Conservation (phyloP, 2,888 invertebrate species). For the Drosophila yooni region DNA sequence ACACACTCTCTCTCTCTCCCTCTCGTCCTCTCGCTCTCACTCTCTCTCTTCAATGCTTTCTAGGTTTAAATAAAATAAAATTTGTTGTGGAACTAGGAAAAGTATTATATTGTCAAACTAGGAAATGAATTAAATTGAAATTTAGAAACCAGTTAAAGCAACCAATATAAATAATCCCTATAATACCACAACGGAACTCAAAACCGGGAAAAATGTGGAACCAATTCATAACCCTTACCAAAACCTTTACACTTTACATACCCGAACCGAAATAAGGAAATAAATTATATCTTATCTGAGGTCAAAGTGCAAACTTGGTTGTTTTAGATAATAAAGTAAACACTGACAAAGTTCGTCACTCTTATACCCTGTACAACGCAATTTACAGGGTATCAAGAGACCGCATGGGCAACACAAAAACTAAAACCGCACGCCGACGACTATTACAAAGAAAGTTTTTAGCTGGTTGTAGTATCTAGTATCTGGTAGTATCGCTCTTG, state of each 20-base stretch:
- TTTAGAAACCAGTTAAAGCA: neutral
- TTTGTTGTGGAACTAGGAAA: neutral
- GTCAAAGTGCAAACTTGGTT: no score
- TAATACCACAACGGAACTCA: neutral
- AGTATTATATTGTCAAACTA: no score
- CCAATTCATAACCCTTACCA: neutral
- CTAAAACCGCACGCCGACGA: slow-evolving; percentile 33
- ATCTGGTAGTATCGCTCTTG: slow-evolving; percentile 15
- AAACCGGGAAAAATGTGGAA: neutral
- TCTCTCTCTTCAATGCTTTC: neutral
- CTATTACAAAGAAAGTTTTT: slow-evolving; percentile 39
- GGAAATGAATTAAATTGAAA: no score
- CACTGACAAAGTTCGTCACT: neutral
- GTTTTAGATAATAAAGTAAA: neutral
- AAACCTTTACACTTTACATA: neutral
- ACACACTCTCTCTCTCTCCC: no score
- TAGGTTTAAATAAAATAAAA: no score
- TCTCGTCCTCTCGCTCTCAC: neutral
- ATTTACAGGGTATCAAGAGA: slow-evolving; percentile 42
- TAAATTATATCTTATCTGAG: neutral
- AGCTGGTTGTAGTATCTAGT: slow-evolving; percentile 26
- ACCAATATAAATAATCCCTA: neutral
- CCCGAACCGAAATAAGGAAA: neutral
- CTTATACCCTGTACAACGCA: neutral
- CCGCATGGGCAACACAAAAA: slow-evolving; percentile 67